Evolutionary conservation across 2,797 vertebrate genomes (phyloP).

Genomic region (Cheirogaleus major): DNA sequence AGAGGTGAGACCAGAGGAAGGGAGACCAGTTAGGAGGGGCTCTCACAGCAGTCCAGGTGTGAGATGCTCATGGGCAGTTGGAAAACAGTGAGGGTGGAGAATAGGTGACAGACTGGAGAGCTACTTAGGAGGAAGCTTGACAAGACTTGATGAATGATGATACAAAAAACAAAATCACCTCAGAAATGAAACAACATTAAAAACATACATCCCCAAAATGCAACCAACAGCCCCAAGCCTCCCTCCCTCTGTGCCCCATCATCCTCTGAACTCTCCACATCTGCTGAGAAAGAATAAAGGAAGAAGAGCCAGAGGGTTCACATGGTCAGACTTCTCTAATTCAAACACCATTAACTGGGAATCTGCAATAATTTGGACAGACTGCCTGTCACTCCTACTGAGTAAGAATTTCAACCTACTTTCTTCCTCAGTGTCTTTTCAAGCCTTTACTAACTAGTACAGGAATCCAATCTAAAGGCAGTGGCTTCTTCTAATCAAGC

Average conservation of each 20-base stretch:
- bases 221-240: background rate
- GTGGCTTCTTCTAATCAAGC: constrained; percentile 20
- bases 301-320: background rate
- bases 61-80: background rate
- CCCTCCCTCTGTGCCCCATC: background rate
- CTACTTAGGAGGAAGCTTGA: background rate
- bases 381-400: background rate
- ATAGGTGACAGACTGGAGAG: background rate
- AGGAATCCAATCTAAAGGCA: constrained; percentile 42
- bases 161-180: background rate
- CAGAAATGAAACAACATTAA: background rate
- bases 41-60: background rate
- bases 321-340: background rate
- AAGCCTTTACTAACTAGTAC: constrained; percentile 24
- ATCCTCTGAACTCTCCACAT: background rate
- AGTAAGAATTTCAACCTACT: constrained; percentile 18
- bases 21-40: background rate
- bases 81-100: background rate
- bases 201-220: constrained; percentile 25
- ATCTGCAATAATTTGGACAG: background rate
- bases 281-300: background rate
- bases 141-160: constrained; percentile 5
- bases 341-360: background rate
- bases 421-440: constrained; percentile 42
- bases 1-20: background rate